A percentile compares a stretch with the other conserved stretches of the same genome.
phyloP scores from a whole-genome alignment of 2,113 vertebrate species.

The Pachycephala philippinensis region DNA sequence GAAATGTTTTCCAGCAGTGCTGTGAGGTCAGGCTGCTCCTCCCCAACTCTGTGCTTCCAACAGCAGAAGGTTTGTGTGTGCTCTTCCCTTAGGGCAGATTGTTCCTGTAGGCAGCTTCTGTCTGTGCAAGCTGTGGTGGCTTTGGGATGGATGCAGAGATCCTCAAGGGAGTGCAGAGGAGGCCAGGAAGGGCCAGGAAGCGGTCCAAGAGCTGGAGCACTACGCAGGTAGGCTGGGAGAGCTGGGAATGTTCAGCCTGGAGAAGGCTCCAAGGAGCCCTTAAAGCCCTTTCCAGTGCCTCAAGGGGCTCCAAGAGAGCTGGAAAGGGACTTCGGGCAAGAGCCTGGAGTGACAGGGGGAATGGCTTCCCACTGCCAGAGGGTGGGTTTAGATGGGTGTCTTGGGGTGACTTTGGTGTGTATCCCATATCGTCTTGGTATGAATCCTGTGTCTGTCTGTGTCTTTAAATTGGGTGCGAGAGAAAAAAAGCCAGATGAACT shows the following conservation, averaged over 20 bases:
- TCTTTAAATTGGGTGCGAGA: too few species aligned
- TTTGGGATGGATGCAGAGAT: not conserved
- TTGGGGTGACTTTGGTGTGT: too few species aligned
- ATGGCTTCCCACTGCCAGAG: not conserved
- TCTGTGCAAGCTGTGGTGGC: not conserved
- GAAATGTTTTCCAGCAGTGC: not conserved
- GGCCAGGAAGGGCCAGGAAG: not conserved
- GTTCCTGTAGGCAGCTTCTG: not conserved
- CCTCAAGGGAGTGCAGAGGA: not conserved
- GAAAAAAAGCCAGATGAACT: too few species aligned
- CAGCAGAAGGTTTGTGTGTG: accelerated
- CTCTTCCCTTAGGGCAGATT: not conserved
- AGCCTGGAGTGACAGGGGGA: not conserved
- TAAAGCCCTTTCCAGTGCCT: not conserved
- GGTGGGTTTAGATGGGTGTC: not conserved
- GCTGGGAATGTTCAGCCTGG: not conserved
- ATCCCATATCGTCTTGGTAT: too few species aligned
- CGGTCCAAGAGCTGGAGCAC: not conserved
- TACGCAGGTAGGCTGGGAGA: not conserved
- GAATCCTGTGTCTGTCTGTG: too few species aligned
- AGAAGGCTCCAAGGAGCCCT: not conserved
- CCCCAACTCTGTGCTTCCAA: not conserved
- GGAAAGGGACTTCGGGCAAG: not conserved
- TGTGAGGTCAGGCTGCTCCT: not conserved
- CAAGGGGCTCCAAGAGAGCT: not conserved